These are phyloP conservation scores for roundworm (Caenorhabditis elegans) DNA, from an alignment of 1,140 invertebrate species.

Conservation along the genomic window DNA sequence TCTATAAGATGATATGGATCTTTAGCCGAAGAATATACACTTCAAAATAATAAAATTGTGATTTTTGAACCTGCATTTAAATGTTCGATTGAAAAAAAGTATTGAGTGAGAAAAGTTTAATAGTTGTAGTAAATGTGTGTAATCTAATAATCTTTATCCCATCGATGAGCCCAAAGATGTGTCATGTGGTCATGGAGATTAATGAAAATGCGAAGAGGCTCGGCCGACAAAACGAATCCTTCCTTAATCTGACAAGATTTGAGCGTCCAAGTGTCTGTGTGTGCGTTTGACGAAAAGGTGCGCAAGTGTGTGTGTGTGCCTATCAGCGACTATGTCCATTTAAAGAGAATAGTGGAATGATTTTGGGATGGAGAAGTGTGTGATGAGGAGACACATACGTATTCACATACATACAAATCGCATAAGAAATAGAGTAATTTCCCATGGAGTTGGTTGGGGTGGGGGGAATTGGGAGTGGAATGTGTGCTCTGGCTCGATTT, in stretches of 20 bases:
- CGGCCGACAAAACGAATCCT: neutral
- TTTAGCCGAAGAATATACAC: neutral
- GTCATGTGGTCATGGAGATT: slow-evolving; percentile 7
- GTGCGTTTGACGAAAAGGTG: neutral
- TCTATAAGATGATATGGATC: neutral
- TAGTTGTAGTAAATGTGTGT: neutral
- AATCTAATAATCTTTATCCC: neutral
- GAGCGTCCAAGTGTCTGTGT: neutral
- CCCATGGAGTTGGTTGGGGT: neutral
- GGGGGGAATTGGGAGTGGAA: too few relatives aligned
- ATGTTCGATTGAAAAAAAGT: neutral
- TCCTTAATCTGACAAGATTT: slow-evolving; percentile 21
- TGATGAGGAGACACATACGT: neutral
- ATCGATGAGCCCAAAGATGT: neutral
- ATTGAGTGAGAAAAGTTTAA: neutral
- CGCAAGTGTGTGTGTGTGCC: neutral
- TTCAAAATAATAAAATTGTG: neutral
- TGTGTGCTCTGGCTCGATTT: neutral
- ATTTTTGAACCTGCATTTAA: neutral
- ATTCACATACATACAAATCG: slow-evolving; percentile 10
- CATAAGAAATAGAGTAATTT: slow-evolving; percentile 19
- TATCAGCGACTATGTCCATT: neutral
- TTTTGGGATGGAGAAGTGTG: neutral
- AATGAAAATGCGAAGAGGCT: neutral
- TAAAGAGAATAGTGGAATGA: neutral